Conservation (phyloP, 2,113 vertebrate species). For the Phylloscopus trochilus region DNA sequence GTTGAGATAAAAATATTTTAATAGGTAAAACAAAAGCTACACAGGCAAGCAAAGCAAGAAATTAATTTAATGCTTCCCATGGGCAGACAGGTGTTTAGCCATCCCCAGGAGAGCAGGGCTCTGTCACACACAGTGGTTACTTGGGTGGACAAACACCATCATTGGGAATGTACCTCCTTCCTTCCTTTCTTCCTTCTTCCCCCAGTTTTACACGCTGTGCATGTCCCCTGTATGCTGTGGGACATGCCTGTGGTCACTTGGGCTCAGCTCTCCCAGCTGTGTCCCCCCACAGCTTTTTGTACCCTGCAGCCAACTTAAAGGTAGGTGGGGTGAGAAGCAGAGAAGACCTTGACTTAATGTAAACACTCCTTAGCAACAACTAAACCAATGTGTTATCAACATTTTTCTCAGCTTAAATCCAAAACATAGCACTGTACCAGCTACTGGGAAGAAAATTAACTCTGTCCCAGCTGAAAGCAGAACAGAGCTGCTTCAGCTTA, state of each 20-base stretch:
- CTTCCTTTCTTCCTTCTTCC: not conserved
- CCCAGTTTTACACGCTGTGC: not conserved
- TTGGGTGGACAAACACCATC: not conserved
- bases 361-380: not conserved
- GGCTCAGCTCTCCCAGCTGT: not conserved
- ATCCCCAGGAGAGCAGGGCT: not conserved
- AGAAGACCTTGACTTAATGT: not conserved
- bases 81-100: not conserved
- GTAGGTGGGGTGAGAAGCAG: not conserved
- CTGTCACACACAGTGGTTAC: fast-evolving
- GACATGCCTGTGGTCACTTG: not conserved
- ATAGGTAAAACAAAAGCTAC: not conserved
- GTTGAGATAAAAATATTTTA: not conserved
- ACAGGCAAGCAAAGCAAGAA: not conserved
- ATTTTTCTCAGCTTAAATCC: not conserved
- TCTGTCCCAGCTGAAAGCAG: not conserved
- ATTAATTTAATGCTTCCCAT: not conserved
- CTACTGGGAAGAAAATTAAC: not conserved
- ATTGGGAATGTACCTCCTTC: not conserved
- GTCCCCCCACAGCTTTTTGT: not conserved
- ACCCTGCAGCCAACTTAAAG: not conserved
- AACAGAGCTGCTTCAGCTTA: not conserved
- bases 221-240: not conserved
- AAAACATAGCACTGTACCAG: not conserved
- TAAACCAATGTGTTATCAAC: not conserved